A percentile compares a stretch with the other conserved stretches of the same genome.
Conservation (phyloP, 1,140 invertebrate genomes). For the Whitmania pigra region DNA sequence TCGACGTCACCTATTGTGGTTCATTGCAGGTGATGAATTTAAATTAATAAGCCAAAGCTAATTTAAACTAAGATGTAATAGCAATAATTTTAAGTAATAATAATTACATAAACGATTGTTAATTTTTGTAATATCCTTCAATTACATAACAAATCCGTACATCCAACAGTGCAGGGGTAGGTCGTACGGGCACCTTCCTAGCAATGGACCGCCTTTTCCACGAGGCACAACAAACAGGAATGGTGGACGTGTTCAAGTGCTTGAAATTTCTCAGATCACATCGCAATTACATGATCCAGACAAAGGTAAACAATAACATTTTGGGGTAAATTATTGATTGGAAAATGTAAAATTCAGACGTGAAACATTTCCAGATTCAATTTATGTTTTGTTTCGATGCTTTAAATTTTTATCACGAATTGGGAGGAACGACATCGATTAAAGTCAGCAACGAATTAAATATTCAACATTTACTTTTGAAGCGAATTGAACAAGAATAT, state of each 20-base stretch:
- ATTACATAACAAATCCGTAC: not conserved
- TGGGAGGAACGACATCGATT: too few species aligned
- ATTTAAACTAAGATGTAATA: not conserved
- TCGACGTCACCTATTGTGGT: not conserved
- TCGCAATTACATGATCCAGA: conserved; percentile 2
- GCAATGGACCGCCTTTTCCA: not conserved
- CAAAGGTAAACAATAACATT: too few species aligned
- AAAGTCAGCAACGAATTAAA: too few species aligned
- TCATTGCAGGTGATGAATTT: not conserved
- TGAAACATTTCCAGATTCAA: too few species aligned
- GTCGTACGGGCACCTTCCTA: conserved; percentile 12
- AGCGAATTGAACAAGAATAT: too few species aligned
- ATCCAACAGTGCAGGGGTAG: conserved; percentile 4
- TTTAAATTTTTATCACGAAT: too few species aligned
- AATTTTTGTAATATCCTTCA: not conserved
- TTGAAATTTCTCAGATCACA: not conserved
- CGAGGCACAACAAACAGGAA: conserved; percentile 2
- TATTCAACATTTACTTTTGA: too few species aligned
- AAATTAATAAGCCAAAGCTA: not conserved
- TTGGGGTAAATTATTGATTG: too few species aligned
- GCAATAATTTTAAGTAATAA: too few species aligned
- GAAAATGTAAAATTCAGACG: too few species aligned
- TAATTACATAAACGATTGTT: too few species aligned
- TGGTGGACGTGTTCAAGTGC: not conserved
- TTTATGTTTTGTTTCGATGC: too few species aligned